Conservation (phyloP, 1,140 invertebrate species). For the Aricia agestis region DNA sequence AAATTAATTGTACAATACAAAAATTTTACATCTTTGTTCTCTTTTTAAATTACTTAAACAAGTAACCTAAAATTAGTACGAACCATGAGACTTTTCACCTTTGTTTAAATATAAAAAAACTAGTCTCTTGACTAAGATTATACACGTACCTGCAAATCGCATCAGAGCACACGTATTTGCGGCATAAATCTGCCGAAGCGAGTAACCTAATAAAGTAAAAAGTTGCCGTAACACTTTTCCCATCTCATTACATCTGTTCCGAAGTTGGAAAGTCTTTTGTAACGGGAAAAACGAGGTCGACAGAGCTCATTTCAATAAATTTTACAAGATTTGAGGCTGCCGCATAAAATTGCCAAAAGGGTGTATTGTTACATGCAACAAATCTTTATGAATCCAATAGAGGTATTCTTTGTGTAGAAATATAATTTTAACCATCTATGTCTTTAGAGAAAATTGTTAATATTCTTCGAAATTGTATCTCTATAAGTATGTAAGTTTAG, state of each 20-base stretch:
- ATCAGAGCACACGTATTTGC: background rate
- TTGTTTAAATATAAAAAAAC: background rate
- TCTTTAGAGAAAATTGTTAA: background rate
- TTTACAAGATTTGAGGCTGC: slow-evolving; percentile 7
- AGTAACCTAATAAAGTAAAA: background rate
- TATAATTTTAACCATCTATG: background rate
- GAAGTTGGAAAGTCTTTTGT: background rate
- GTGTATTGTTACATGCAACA: background rate
- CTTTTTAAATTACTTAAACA: too few relatives aligned
- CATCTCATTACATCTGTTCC: background rate
- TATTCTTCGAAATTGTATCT: background rate
- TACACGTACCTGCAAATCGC: background rate
- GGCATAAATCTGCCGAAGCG: background rate
- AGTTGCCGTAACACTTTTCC: background rate
- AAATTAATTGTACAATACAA: too few relatives aligned
- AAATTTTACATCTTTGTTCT: too few relatives aligned
- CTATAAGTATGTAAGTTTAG: slow-evolving; percentile 15
- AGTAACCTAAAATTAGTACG: too few relatives aligned
- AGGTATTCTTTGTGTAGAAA: background rate
- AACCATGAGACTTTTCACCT: too few relatives aligned
- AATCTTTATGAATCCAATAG: background rate
- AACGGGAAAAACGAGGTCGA: background rate
- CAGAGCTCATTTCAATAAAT: slow-evolving; percentile 11
- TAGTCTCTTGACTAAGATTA: too few relatives aligned
- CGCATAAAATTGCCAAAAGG: background rate